Base-by-base conservation (phyloP, 2,888 invertebrate species). In the Archaeoteleia sp. region DNA sequence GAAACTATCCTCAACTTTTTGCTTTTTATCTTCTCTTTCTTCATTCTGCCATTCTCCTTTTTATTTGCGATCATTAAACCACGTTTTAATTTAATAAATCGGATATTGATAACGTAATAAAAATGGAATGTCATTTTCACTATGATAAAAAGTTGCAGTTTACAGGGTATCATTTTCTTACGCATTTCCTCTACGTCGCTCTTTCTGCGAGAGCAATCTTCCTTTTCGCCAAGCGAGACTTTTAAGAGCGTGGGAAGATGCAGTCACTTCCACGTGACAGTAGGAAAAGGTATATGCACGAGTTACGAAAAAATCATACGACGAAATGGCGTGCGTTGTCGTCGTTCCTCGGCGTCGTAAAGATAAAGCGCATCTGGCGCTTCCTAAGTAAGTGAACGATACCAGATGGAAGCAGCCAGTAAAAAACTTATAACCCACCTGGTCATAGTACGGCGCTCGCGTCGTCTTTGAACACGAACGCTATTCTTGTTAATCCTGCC, bases 311-410 rank as follows among this genome's bases (percentile, higher is more conserved):
- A 17, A 45, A 30, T 32, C 42, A 34, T 14, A 17, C 6, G 30
- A 25, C 54, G 29, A 30, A 48, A 43, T 46, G 46, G 20, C 30
- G 39, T 60, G 61, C 53, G 61, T 72, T 65, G 66, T 46, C 42
- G 35, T 12, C 32, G 25, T 48, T 23, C 39, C 23, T 25, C 32
- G 35, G 57, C 49, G 54, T 71, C 67, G 63, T 69, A 70, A 74
- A 72, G 71, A 74, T 76, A 74, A 73, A 76, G 71, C 62, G 53
- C 72, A 73, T 66, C 71, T 61, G 72, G 57, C 34, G 66, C 57
- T 43, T 62, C 57, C 37, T 60, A 51, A 63, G 67, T 66, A 49
- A 67, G 60, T 45, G 68, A 67, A 62, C 72, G 60, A 61, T 65
- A 48, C 54, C 45, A 42, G 45, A 46, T 40, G 32, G 45, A 39